phyloP scores from a whole-genome alignment of 2,797 vertebrate genomes.

The Arnoldichthys spilopterus region DNA sequence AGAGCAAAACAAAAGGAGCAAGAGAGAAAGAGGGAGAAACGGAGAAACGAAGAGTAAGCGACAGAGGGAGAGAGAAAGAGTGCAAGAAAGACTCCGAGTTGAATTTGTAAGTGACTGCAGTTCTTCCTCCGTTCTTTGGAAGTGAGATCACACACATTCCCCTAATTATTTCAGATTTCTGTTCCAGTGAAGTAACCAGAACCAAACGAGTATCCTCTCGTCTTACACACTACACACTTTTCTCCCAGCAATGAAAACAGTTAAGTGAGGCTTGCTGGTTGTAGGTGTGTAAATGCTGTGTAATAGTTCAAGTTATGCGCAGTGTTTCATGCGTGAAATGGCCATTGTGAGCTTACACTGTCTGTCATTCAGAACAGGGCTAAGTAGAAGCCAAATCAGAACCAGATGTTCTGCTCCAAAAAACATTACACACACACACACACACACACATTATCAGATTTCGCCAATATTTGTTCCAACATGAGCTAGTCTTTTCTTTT shows the following conservation, averaged over 20 bases:
- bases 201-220: neutral
- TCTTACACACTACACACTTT: slow-evolving; percentile 26
- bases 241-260: neutral
- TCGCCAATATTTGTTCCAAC: neutral
- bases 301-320: neutral
- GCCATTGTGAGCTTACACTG: neutral
- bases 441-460: slow-evolving; percentile 38
- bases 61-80: neutral
- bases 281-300: slow-evolving; percentile 22
- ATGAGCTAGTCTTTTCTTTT: neutral
- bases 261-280: neutral
- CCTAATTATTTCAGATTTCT: slow-evolving; percentile 44
- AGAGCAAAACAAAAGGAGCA: neutral
- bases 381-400: slow-evolving; percentile 64
- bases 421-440: slow-evolving; percentile 15
- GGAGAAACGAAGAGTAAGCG: neutral
- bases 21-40: neutral
- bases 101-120: neutral
- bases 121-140: slow-evolving; percentile 60
- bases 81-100: neutral
- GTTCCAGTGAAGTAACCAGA: slow-evolving; percentile 23
- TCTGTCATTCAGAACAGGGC: slow-evolving; percentile 48
- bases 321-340: slow-evolving; percentile 28
- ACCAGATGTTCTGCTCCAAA: slow-evolving; percentile 71
- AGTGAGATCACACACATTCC: slow-evolving; percentile 70